A percentile compares a stretch with the other conserved stretches of the same genome.
Conservation (phyloP, 1,140 invertebrate species). For the Drosophila novamexicana region DNA sequence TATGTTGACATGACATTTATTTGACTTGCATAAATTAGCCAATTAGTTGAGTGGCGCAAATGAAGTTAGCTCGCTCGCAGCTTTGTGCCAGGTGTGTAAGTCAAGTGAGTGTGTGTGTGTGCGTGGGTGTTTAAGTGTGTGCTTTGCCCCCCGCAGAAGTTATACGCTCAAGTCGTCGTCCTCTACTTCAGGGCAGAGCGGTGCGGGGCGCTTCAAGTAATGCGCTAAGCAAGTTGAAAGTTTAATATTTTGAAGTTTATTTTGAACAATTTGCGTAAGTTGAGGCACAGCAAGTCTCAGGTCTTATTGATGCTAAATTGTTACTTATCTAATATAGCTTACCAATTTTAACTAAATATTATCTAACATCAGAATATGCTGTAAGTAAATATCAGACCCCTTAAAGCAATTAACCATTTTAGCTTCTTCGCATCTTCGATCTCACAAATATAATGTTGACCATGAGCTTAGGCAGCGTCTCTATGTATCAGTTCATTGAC, state of each 20-base stretch:
- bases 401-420: background rate
- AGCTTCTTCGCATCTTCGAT: no score
- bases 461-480: no score
- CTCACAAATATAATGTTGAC: no score
- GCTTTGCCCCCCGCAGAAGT: background rate
- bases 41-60: slow-evolving; percentile 72
- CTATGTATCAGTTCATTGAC: no score
- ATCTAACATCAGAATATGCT: no score
- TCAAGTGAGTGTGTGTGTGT: slow-evolving; percentile 15
- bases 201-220: no score
- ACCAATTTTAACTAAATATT: no score
- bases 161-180: slow-evolving; percentile 10
- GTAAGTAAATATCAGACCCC: no score
- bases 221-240: slow-evolving; percentile 1
- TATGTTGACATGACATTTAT: slow-evolving; percentile 79
- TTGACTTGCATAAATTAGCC: slow-evolving; percentile 79
- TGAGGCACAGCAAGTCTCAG: background rate
- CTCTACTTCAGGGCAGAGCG: background rate
- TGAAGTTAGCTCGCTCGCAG: slow-evolving; percentile 56
- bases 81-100: slow-evolving; percentile 12
- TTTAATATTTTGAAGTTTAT: slow-evolving; percentile 4
- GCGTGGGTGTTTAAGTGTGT: background rate
- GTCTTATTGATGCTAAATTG: background rate
- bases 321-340: no score
- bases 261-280: slow-evolving; percentile 23